A percentile compares a stretch with the other conserved stretches of the same genome.
These are phyloP conservation scores for Erebia palarica DNA, from an alignment of 2,888 invertebrate genomes.

Conservation along the genomic window DNA sequence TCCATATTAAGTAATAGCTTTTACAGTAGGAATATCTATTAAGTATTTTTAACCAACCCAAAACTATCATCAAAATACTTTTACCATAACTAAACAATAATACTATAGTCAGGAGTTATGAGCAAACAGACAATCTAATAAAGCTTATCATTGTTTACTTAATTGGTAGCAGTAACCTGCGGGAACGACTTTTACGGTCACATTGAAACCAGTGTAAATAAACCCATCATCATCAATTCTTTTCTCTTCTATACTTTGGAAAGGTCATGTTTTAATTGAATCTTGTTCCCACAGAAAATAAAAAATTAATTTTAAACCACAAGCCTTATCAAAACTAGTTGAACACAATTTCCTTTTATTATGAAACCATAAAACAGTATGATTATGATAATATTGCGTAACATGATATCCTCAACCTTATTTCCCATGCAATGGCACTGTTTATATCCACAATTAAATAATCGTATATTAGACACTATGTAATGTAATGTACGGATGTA, in stretches of 20 bases:
- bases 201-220: not conserved
- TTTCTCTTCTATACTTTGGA: not conserved
- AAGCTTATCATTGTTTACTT: not conserved
- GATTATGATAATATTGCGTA: not conserved
- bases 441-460: too few species aligned
- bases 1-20: too few species aligned
- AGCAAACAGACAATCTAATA: not conserved
- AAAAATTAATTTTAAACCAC: not conserved
- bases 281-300: not conserved
- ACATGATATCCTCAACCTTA: not conserved
- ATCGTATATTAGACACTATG: too few species aligned
- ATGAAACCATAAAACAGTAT: not conserved
- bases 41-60: too few species aligned
- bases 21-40: too few species aligned
- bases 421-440: not conserved
- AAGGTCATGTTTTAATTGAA: slow-evolving; percentile 6
- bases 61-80: too few species aligned
- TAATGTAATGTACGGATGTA: too few species aligned
- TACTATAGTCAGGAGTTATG: not conserved
- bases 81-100: too few species aligned
- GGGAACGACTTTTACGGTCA: not conserved
- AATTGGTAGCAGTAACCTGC: slow-evolving; percentile 1
- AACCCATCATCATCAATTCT: not conserved
- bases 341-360: slow-evolving; percentile 2
- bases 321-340: not conserved